phyloP scores from a whole-genome alignment of 2,888 invertebrate species.

The Heliconius ethilla region DNA sequence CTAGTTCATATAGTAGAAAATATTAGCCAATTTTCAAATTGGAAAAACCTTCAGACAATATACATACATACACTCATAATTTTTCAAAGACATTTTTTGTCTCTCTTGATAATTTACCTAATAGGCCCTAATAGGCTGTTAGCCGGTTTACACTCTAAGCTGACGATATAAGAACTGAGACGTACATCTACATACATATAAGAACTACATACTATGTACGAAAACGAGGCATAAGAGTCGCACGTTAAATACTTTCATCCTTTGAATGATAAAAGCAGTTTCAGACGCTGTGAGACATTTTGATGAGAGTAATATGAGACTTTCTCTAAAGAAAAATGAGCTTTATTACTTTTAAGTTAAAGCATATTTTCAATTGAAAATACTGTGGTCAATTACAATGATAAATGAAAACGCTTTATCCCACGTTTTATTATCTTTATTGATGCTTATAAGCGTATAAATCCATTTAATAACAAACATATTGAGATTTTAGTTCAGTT shows the following conservation, averaged over 20 bases:
- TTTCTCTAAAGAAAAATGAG: background rate
- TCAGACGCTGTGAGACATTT: conserved; percentile 30
- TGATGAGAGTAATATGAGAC: conserved; percentile 21
- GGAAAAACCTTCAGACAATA: too few species aligned
- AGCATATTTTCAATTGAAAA: background rate
- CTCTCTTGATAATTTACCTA: too few species aligned
- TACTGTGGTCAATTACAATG: conserved; percentile 31
- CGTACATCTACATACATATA: background rate
- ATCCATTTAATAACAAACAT: conserved; percentile 1
- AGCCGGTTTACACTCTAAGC: too few species aligned
- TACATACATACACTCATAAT: too few species aligned
- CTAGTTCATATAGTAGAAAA: too few species aligned
- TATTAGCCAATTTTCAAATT: too few species aligned
- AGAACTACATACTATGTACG: background rate
- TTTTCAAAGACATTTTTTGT: too few species aligned
- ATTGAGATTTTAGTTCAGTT: background rate
- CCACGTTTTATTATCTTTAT: conserved; percentile 30
- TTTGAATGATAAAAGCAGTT: conserved; percentile 36
- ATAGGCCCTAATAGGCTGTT: too few species aligned
- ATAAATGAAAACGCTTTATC: conserved; percentile 34
- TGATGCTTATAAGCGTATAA: conserved; percentile 32
- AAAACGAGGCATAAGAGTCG: background rate
- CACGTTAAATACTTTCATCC: conserved; percentile 15
- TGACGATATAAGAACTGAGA: too few species aligned
- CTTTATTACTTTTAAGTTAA: background rate